Base-by-base conservation (phyloP, 2,888 invertebrate species). In the Metallyticus violacea region DNA sequence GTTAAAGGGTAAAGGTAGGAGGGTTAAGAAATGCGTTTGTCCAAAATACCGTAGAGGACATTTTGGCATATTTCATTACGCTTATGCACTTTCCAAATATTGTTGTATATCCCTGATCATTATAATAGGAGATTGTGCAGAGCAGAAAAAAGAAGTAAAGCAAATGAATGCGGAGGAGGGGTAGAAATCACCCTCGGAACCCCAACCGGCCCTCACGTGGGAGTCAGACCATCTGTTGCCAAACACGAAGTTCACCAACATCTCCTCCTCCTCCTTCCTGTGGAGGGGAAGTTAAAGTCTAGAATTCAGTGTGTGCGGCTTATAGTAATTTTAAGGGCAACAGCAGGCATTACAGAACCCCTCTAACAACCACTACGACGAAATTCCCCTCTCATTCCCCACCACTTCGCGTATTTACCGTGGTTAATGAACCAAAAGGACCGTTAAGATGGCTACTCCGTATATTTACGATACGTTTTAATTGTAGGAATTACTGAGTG, bases 211-310 rank as follows among this genome's bases (percentile, higher is more conserved):
- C 15, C 76, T 82, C 40, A 82, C 76, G 82, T 82, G 82, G 82
- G 82, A 82, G 82, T 76, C 76, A 27, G 76, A 82, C 82, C 82
- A 82, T 82, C 82, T 82, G 82, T 82, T 82, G 76, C 82, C 82
- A 82, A 82, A 81, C 81, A 81, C 29, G n/a, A 30, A 40, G 30
- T 26, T 30, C 29, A 82, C 26, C 76, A 82, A 82, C 82, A n/a
- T n/a, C 40, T 62, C 40, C 40, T 62, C 40, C 40, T 22, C 15
- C 15, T 9, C 9, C 40, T 22, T 22, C 40, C 15, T 9, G 40
- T 62, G n/a, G n/a, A n/a, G n/a, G n/a, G n/a, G n/a, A n/a, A n/a
- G n/a, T n/a, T n/a, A n/a, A n/a, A n/a, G n/a, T n/a, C n/a, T n/a
- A n/a, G n/a, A n/a, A n/a, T n/a, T n/a, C n/a, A n/a, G n/a, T 28